Percentiles rank a stretch among this genome's conserved stretches.
phyloP scores from a whole-genome alignment of 2,888 invertebrate genomes.

The Muscina levida region DNA sequence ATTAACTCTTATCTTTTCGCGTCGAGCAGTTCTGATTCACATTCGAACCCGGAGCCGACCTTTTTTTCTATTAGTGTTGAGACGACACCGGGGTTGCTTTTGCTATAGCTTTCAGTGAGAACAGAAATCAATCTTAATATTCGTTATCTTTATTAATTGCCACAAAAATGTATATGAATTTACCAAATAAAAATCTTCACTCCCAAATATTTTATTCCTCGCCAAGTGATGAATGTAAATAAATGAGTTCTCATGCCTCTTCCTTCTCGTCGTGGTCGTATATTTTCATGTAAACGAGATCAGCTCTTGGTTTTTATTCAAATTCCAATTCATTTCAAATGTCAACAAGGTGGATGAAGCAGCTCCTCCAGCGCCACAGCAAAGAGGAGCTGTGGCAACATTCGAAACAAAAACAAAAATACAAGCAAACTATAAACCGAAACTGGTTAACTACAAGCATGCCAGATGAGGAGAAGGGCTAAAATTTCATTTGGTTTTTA shows the following conservation, averaged over 20 bases:
- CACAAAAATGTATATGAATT: too few relatives aligned
- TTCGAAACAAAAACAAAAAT: background rate
- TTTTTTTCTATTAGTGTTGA: too few relatives aligned
- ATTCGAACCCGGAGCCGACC: too few relatives aligned
- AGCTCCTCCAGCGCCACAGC: too few relatives aligned
- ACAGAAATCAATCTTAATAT: too few relatives aligned
- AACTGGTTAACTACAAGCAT: background rate
- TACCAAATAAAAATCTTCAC: too few relatives aligned
- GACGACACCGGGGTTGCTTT: too few relatives aligned
- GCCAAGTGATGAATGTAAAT: background rate
- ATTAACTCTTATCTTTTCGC: conserved; percentile 6
- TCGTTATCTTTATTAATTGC: too few relatives aligned
- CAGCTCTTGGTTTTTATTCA: conserved; percentile 2
- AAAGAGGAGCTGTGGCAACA: background rate
- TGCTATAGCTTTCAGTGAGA: too few relatives aligned
- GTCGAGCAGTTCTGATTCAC: too few relatives aligned
- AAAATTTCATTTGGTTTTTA: background rate
- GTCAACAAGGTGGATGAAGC: conserved; percentile 22
- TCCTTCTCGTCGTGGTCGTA: too few relatives aligned
- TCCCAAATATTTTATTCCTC: background rate
- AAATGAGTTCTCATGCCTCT: background rate
- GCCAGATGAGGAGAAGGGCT: background rate
- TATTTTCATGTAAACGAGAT: background rate
- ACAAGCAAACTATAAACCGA: background rate
- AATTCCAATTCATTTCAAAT: conserved; percentile 37